These are phyloP conservation scores for Bellardia bayeri DNA, from an alignment of 2,888 invertebrate genomes.

Conservation along the genomic window DNA sequence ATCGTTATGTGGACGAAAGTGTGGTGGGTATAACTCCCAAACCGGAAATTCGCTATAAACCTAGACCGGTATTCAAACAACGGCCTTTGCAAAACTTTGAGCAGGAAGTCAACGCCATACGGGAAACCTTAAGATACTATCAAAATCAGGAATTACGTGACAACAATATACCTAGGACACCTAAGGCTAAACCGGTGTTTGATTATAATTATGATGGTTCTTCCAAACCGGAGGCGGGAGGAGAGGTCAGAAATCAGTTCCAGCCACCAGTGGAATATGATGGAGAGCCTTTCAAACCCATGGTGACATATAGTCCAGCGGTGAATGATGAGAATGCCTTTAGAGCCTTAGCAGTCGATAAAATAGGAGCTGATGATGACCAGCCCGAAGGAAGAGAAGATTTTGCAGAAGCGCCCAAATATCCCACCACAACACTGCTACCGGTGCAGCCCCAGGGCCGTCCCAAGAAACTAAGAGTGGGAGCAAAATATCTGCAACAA, in stretches of 20 bases:
- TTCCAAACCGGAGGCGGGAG: constrained; percentile 78
- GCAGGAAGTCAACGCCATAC: constrained; percentile 88
- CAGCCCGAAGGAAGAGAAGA: constrained; percentile 67
- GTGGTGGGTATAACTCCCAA: constrained; percentile 85
- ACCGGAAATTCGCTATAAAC: constrained; percentile 84
- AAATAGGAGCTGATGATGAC: constrained; percentile 83
- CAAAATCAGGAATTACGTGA: constrained; percentile 85
- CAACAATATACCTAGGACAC: constrained; percentile 80
- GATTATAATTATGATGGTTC: constrained; percentile 90
- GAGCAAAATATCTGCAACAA: constrained; percentile 75
- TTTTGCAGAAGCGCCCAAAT: constrained; percentile 65
- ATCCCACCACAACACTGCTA: constrained; percentile 79
- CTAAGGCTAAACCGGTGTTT: constrained; percentile 86
- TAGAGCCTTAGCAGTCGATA: constrained; percentile 83
- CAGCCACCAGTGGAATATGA: constrained; percentile 84
- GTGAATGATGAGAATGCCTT: constrained; percentile 82
- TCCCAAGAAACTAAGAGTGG: constrained; percentile 73
- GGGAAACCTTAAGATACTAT: constrained; percentile 88
- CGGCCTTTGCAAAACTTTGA: constrained; percentile 86
- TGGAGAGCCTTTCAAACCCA: constrained; percentile 87
- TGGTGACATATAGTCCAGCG: constrained; percentile 85
- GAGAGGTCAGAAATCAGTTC: constrained; percentile 71
- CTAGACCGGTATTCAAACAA: constrained; percentile 70
- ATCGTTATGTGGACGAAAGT: constrained; percentile 77
- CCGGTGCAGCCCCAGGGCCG: constrained; percentile 73